Evolutionary conservation across 1,140 invertebrate genomes (phyloP), one percentile per base, ranked within the genome.

Genomic region (Drosophila funebris): DNA sequence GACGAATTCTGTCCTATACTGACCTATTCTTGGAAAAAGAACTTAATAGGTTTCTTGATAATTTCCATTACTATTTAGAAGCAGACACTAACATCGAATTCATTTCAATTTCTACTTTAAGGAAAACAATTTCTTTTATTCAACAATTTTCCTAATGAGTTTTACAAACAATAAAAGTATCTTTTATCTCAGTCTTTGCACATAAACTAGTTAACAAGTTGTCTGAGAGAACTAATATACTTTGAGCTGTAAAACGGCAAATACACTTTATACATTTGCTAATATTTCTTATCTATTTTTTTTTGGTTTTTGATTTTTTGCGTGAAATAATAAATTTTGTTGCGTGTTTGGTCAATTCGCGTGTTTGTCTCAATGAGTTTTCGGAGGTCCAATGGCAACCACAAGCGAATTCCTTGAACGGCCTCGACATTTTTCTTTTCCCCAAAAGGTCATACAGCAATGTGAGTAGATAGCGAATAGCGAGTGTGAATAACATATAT

Each of bases 301-400:
- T 33, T 33, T 7, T 5, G 3, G 24, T 31, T 5, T 31, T 7
- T 31, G 5, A 7, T 8, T 31, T 33, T 58, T 53, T 44, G 14
- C 13, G 27, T 37, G 16, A 46, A 63, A 41, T 29, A 31, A 24
- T 27, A 41, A 58, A 50, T 73, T 36, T 16, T 43, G 46, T 85
- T 88, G 82, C 82, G 82, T 87, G 82, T 66, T 71, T 68, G 75
- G 60, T 66, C 83, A 88, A 87, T 87, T 87, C 76, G 78, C 78
- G 83, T 87, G 83, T 82, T 41, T 78, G 46, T 88, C 75, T 87
- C 67, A 78, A 88, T 82, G 74, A 75, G 64, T 71, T 31, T 81
- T 79, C 44, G 56, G 60, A 73, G 77, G 63, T 80, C 71, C 52
- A 58, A 74, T 48, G 74, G 67, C 63, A 76, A 68, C 50, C 63